Evolutionary conservation across 1,140 invertebrate genomes (phyloP).

Genomic region (Brachionus sp.): DNA sequence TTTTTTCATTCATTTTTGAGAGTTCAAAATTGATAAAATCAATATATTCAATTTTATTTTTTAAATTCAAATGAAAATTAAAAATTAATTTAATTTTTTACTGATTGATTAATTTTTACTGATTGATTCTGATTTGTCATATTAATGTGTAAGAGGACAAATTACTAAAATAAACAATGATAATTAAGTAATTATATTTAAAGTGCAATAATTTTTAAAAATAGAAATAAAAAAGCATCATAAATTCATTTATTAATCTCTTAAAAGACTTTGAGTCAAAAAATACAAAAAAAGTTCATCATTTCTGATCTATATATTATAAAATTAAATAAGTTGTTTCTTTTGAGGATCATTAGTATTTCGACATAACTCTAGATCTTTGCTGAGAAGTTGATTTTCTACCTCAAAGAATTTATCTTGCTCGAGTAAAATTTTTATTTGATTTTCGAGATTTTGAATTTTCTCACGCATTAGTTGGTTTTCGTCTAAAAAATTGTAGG

Average conservation of each 20-base stretch:
- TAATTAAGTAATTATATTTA: too few relatives aligned
- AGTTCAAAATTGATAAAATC: too few relatives aligned
- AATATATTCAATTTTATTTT: too few relatives aligned
- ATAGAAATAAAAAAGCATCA: background rate
- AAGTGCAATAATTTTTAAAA: background rate
- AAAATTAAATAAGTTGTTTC: background rate
- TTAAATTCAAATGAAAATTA: too few relatives aligned
- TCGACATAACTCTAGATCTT: background rate
- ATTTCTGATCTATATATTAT: background rate
- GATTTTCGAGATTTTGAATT: background rate
- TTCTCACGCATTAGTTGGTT: background rate
- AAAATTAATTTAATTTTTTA: too few relatives aligned
- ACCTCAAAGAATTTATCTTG: background rate
- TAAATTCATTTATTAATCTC: background rate
- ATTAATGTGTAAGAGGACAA: too few relatives aligned
- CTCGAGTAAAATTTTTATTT: background rate
- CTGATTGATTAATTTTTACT: too few relatives aligned
- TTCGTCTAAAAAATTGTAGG: background rate
- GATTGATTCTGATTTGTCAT: too few relatives aligned
- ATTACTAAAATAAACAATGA: too few relatives aligned
- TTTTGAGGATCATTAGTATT: background rate
- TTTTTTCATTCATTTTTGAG: too few relatives aligned
- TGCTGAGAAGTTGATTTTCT: background rate
- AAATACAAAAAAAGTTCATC: background rate
- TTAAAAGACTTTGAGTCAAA: background rate